Conservation (phyloP, 2,797 vertebrate species). For the Falco rusticolus region DNA sequence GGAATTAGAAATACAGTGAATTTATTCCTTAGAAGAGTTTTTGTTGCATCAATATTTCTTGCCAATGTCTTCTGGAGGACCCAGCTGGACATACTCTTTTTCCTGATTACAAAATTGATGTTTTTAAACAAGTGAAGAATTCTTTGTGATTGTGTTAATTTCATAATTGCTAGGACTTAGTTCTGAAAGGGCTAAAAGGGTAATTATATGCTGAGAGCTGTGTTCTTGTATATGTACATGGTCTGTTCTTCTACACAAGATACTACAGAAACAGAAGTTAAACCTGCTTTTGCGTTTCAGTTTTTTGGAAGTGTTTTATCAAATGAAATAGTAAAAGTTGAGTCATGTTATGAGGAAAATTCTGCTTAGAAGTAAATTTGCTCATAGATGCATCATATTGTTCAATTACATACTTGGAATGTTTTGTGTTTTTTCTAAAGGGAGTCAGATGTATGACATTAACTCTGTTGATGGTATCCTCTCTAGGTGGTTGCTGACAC, state of each 20-base stretch:
- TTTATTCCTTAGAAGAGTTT: background rate
- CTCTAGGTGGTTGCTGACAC: background rate
- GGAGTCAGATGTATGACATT: background rate
- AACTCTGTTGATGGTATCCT: background rate
- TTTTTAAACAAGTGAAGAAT: slow-evolving; percentile 3
- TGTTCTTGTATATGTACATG: background rate
- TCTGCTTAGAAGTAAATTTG: background rate
- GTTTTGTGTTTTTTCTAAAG: background rate
- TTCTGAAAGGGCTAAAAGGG: background rate
- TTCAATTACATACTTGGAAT: background rate
- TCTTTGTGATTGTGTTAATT: background rate
- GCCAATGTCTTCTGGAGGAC: background rate
- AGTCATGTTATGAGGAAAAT: background rate
- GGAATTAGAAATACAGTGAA: background rate
- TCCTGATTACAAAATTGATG: background rate
- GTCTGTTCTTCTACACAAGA: background rate
- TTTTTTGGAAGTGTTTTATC: background rate
- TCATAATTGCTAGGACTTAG: background rate
- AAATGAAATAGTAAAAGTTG: background rate
- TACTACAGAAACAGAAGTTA: background rate
- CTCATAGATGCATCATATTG: background rate
- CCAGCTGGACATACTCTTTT: background rate
- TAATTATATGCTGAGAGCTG: background rate
- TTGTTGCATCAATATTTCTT: background rate
- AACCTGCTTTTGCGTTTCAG: background rate